Evolutionary conservation across 2,797 vertebrate species (phyloP), one percentile per base, ranked within the genome.

Genomic region (Neoniphon sammara): DNA sequence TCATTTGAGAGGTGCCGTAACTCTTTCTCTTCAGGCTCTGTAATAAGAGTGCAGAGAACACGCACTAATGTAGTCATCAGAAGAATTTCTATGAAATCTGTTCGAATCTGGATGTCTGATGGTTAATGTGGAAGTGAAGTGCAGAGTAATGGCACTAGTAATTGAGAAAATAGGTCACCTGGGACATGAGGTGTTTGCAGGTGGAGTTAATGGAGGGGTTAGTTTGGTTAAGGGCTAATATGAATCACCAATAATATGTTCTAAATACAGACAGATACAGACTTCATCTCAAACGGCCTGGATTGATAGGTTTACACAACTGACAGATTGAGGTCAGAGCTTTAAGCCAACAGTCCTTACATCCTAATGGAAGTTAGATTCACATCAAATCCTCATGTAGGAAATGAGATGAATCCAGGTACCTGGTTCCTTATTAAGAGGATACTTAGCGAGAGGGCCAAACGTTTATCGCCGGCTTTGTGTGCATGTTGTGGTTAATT

Each of bases 401-500:
- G 94, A 93, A 92, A 94, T 93, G 79, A 92, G 91, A 92, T 92
- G 91, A 94, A 94, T 92, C 91, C 90, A 89, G 89, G 88, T 95
- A 92, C 90, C 84, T 85, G 85, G 89, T 89, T 77, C 69, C 94
- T 94, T 89, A 77, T 88, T 87, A 91, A 81, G 83, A 82, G 74
- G 68, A 85, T 84, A 81, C 91, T 86, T 87, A 88, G 85, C 81
- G 84, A 90, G 92, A 86, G 89, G 90, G 87, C 91, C 90, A 88
- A 92, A 94, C 93, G 92, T 96, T 96, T 94, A 66, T 92, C 84
- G 88, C 91, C 76, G 87, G 91, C 88, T 89, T 92, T 90, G 92
- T 91, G 95, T 94, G 94, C 90, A 93, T 90, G 94, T 94, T 94
- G 95, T 93, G 94, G 94, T 96, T 97, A 96, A 96, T 97, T 95